phyloP scores from a whole-genome alignment of 2,113 vertebrate genomes.

The Bubo scandiacus region DNA sequence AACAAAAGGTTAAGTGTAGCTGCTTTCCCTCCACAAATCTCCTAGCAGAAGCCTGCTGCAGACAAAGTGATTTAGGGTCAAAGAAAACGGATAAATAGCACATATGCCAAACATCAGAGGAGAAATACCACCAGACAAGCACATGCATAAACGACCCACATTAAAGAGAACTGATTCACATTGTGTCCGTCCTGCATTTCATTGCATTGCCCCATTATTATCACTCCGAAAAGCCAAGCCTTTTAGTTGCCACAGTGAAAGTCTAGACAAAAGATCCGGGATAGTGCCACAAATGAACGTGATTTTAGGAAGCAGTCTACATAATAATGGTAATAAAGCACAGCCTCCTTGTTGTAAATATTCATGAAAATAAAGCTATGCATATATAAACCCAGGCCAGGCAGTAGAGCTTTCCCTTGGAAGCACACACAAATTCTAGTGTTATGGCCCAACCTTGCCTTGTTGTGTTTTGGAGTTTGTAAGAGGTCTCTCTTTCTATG shows the following conservation, averaged over 20 bases:
- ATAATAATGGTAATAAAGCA: background rate
- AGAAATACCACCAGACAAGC: background rate
- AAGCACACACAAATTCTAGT: background rate
- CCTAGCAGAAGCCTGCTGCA: background rate
- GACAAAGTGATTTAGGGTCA: conserved; percentile 3
- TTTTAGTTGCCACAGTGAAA: background rate
- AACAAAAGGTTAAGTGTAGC: background rate
- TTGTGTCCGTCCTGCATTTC: background rate
- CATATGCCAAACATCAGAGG: background rate
- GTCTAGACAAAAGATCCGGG: background rate
- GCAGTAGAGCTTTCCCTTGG: background rate
- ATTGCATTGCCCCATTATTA: background rate
- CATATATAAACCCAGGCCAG: background rate
- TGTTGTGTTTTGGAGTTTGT: background rate
- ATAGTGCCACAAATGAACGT: fast-evolving
- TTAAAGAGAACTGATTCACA: background rate
- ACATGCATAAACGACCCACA: background rate
- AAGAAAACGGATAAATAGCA: background rate
- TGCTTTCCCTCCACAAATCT: background rate
- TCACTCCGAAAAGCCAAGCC: background rate
- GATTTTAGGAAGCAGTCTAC: background rate
- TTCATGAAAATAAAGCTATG: background rate
- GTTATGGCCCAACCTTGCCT: fast-evolving
- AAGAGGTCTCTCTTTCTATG: background rate
- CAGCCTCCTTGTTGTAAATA: background rate